A percentile compares a stretch with the other conserved stretches of the same genome.
These are phyloP conservation scores for Epinotia ramella DNA, from an alignment of 2,888 invertebrate species.

Conservation along the genomic window DNA sequence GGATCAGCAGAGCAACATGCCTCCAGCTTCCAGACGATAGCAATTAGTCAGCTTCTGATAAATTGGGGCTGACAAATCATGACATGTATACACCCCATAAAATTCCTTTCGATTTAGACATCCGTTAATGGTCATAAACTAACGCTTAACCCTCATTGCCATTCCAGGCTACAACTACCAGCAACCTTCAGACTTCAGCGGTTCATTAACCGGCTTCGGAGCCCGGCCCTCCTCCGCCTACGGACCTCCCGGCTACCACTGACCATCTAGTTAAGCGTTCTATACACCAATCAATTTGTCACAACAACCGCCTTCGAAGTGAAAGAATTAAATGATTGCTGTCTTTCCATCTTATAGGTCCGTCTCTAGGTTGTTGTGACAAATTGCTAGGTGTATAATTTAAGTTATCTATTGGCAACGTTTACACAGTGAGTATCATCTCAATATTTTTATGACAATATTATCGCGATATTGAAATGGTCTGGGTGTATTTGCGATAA, in stretches of 20 bases:
- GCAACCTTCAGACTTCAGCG: constrained; percentile 67
- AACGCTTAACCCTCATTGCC: neutral
- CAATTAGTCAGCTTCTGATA: too few species aligned
- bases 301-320: too few species aligned
- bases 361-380: neutral
- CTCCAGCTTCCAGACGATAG: too few species aligned
- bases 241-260: constrained; percentile 75
- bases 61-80: too few species aligned
- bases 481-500: too few species aligned
- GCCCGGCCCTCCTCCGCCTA: constrained; percentile 67
- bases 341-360: too few species aligned
- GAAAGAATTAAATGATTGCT: too few species aligned
- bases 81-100: too few species aligned
- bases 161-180: constrained; percentile 68
- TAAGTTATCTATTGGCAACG: neutral
- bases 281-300: neutral
- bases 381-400: neutral
- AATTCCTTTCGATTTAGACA: too few species aligned
- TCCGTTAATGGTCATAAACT: neutral
- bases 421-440: neutral
- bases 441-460: too few species aligned
- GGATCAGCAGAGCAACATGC: too few species aligned
- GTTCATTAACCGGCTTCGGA: constrained; percentile 76
- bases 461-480: too few species aligned
- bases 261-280: constrained; percentile 45